These are phyloP conservation scores for Drosophila bocki DNA, from an alignment of 1,140 invertebrate genomes.

Conservation along the genomic window DNA sequence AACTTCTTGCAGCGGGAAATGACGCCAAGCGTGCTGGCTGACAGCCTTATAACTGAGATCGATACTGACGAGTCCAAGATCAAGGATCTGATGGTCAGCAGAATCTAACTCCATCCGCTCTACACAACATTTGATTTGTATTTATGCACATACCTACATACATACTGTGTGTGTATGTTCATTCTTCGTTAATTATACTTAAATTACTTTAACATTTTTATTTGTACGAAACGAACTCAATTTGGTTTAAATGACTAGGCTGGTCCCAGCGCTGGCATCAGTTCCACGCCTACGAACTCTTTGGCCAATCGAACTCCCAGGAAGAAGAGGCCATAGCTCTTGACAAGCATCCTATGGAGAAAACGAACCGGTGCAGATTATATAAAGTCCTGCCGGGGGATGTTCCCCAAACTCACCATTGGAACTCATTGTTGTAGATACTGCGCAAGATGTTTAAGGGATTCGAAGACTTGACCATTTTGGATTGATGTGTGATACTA, in stretches of 20 bases:
- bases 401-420: conserved; percentile 84
- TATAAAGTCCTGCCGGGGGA: conserved; percentile 36
- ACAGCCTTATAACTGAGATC: conserved; percentile 87
- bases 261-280: conserved; percentile 86
- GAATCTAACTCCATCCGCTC: conserved; percentile 38
- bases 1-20: conserved; percentile 90
- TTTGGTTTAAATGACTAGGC: conserved; percentile 68
- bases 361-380: conserved; percentile 36
- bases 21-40: conserved; percentile 87
- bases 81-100: conserved; percentile 69
- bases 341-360: conserved; percentile 88
- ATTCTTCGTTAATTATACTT: conserved; percentile 56
- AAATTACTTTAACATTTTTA: conserved; percentile 53
- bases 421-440: conserved; percentile 86
- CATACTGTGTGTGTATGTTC: too few species aligned
- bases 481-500: conserved; percentile 4
- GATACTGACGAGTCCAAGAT: conserved; percentile 86
- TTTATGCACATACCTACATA: conserved; percentile 19
- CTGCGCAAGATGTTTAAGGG: conserved; percentile 80
- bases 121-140: conserved; percentile 25
- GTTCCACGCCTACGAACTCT: conserved; percentile 88
- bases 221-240: conserved; percentile 42
- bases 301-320: conserved; percentile 89
- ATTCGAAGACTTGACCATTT: conserved; percentile 76
- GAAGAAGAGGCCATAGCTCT: conserved; percentile 89